These are phyloP conservation scores for Macrophya annulata DNA, from an alignment of 2,888 invertebrate genomes.

Conservation along the genomic window DNA sequence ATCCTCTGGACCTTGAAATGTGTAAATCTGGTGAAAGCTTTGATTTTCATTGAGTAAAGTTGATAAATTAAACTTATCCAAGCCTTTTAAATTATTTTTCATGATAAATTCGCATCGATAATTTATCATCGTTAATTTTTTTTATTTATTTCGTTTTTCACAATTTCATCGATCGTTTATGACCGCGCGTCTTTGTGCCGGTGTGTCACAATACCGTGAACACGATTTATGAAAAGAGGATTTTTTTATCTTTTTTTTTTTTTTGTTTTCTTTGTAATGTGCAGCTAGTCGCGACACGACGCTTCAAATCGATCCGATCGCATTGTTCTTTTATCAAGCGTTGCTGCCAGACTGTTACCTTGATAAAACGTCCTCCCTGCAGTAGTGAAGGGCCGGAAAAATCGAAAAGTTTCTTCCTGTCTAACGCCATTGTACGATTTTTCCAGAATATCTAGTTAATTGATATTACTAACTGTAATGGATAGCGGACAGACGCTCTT, in stretches of 20 bases:
- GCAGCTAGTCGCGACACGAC: conserved; percentile 5
- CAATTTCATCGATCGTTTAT: not conserved
- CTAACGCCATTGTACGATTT: not conserved
- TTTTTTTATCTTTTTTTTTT: too few relatives aligned
- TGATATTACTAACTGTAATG: not conserved
- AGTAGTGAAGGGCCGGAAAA: not conserved
- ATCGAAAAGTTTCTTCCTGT: conserved; percentile 3
- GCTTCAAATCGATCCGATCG: conserved; percentile 24
- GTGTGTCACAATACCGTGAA: not conserved
- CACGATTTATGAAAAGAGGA: not conserved
- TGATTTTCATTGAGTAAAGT: too few relatives aligned
- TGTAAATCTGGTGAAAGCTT: too few relatives aligned
- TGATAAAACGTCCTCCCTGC: not conserved
- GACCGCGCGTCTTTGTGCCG: not conserved
- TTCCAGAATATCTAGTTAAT: conserved; percentile 1
- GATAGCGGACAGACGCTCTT: not conserved
- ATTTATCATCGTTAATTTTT: not conserved
- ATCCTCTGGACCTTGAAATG: too few relatives aligned
- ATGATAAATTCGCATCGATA: not conserved
- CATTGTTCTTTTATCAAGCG: conserved; percentile 29
- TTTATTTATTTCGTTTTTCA: not conserved
- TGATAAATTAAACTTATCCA: too few relatives aligned
- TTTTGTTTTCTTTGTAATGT: conserved; percentile 5
- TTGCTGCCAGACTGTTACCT: conserved; percentile 28
- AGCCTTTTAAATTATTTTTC: not conserved